Evolutionary conservation across 2,797 vertebrate genomes (phyloP), one percentile per base, ranked within the genome.

Genomic region (Merluccius polli): DNA sequence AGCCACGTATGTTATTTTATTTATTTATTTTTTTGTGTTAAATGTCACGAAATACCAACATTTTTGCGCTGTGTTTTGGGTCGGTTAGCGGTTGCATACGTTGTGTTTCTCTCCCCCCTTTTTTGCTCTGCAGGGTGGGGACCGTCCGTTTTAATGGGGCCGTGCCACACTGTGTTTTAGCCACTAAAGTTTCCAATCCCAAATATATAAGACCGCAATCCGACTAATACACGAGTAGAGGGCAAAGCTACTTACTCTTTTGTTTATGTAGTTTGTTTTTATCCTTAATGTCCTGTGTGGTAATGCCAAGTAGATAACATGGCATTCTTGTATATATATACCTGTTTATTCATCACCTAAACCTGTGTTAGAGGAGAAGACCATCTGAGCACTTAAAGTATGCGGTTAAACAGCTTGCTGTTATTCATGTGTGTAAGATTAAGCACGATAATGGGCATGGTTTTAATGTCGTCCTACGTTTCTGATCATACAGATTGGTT

Each of bases 181-280:
- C 76, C 78, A 52, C 71, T 52, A 2, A 76, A 81, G 80, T 88
- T 81, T 83, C 89, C 84, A 78, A 8, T 75, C 80, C 73, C 79
- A 70, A 80, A 83, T 74, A 83, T 74, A 63, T 63, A 24, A 24
- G n/a, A 2, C 52, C 52, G 8, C 10, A 27, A 63, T 27, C 6
- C n/a, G 52, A 63, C 52, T 52, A 21, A 52, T 52, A 52, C 4
- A n/a, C n/a, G 6, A 8, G 9, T n/a, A 8, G 21, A 9, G 11
- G 48, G 48, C 48, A 52, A 52, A 52, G 18, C 41, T 44, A 16
- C 18, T 44, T 18, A 16, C 41, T 44, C 48, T n/a, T 21, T 16
- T 21, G 48, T 24, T 35, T 63, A 27, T 63, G 24, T 8, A 11
- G 7, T 63, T 63, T 24, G 52, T 63, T 63, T 35, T 63, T 24